Evolutionary conservation across 2,888 invertebrate genomes (phyloP), one percentile per base, ranked within the genome.

Genomic region (Gnatocerus cornutus): DNA sequence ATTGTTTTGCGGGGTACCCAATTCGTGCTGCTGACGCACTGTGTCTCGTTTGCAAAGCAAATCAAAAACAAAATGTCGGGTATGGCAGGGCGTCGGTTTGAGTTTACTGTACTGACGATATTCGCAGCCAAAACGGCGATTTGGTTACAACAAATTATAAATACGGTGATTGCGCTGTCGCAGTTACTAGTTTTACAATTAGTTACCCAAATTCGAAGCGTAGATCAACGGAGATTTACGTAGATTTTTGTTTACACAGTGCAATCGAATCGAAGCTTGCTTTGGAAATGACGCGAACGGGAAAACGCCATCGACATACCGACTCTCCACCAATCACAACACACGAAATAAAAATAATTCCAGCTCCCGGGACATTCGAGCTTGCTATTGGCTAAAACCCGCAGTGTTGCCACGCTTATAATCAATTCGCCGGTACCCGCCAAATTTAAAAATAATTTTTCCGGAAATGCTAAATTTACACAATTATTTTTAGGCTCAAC

Each of bases 51-150:
- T 74, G 77, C 73, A 74, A 75, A 72, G 73, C 72, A 71, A 75
- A 74, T 74, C 74, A 65, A 80, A 79, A 81, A 80, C 81, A 83
- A 83, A 83, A 83, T 82, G 81, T 82, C 82, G 82, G 82, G 76
- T 78, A 75, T 50, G 78, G 73, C 77, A 77, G 79, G 79, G 81
- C 80, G 81, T 81, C 82, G 78, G 76, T 74, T 69, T 72, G 71
- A 71, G 72, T 61, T 53, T 13, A 69, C 73, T 74, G 74, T 76
- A 77, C 77, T 75, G 81, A 82, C 81, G 81, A 83, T 81, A 84
- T 85, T 84, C 83, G 84, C 84, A 83, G 84, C 83, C 82, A 84
- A 84, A 84, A 82, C 82, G 82, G 80, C 78, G 80, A 82, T 79
- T 79, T 75, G 70, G 73, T 74, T 78, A 73, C 74, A 74, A 78